Evolutionary conservation across 1,140 invertebrate species (phyloP).

Genomic region (Zaprionus lachaisei): DNA sequence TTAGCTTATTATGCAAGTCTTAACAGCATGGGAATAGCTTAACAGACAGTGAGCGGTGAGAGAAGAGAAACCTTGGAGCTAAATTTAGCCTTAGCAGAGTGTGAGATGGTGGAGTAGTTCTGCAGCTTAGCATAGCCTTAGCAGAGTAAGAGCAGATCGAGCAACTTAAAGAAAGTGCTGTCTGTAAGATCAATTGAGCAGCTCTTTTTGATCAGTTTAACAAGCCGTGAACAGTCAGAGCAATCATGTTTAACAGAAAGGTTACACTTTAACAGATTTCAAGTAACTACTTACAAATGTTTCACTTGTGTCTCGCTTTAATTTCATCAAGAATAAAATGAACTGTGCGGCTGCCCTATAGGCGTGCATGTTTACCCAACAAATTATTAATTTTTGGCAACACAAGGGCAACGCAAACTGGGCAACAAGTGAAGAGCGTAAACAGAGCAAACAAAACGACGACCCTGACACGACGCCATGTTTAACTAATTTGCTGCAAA

Average conservation of each 20-base stretch:
- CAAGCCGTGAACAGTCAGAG: not conserved
- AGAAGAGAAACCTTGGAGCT: not conserved
- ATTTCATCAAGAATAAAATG: not conserved
- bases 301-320: not conserved
- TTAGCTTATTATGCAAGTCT: not conserved
- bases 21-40: not conserved
- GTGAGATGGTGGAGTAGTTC: not conserved
- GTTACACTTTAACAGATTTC: not conserved
- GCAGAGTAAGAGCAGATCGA: not conserved
- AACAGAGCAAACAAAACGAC: constrained; percentile 37
- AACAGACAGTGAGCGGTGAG: not conserved
- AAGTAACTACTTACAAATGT: not conserved
- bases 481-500: constrained; percentile 60
- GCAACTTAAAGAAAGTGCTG: not conserved
- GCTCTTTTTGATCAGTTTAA: not conserved
- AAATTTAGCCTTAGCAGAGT: not conserved
- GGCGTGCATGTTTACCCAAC: constrained; percentile 10
- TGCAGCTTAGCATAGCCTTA: not conserved
- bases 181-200: constrained; percentile 6
- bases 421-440: constrained; percentile 56
- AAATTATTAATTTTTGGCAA: constrained; percentile 18
- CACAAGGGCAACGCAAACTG: constrained; percentile 13
- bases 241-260: not conserved
- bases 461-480: constrained; percentile 27
- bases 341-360: not conserved